These are phyloP conservation scores for Leptinotarsa defecta DNA, from an alignment of 1,140 invertebrate genomes.

Conservation along the genomic window DNA sequence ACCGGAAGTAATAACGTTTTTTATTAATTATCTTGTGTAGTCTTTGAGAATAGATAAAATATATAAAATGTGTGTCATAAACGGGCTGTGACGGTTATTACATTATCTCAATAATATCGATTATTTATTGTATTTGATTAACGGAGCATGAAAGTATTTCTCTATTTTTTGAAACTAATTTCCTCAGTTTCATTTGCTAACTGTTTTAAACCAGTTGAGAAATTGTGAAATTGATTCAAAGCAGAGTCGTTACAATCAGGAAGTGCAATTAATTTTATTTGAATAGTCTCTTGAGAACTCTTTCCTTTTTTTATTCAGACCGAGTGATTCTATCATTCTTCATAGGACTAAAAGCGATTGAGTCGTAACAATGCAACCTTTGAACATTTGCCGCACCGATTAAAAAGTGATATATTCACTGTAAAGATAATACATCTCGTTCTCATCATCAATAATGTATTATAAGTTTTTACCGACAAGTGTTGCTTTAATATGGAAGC, in stretches of 20 bases:
- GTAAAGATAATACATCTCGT: neutral
- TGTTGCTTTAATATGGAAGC: neutral
- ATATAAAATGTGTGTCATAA: neutral
- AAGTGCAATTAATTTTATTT: neutral
- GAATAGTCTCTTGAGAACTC: neutral
- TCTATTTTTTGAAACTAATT: slow-evolving; percentile 4
- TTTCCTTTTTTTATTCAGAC: neutral
- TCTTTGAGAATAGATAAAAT: neutral
- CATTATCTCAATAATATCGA: slow-evolving; percentile 9
- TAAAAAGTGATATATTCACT: slow-evolving; percentile 9
- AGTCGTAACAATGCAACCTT: neutral
- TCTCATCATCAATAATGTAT: neutral
- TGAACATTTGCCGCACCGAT: neutral
- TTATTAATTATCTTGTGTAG: slow-evolving; percentile 13
- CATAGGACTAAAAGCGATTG: neutral
- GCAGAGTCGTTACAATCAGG: neutral
- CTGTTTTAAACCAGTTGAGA: neutral
- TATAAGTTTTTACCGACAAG: neutral
- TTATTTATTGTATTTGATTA: neutral
- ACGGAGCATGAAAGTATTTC: slow-evolving; percentile 20
- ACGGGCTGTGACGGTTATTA: neutral
- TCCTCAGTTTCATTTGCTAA: slow-evolving; percentile 9
- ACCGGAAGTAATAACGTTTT: slow-evolving; percentile 17
- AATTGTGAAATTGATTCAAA: neutral
- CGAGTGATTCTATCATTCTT: neutral